A percentile compares a stretch with the other conserved stretches of the same genome.
phyloP scores from a whole-genome alignment of 2,113 vertebrate genomes.

The Hipposideros armiger region DNA sequence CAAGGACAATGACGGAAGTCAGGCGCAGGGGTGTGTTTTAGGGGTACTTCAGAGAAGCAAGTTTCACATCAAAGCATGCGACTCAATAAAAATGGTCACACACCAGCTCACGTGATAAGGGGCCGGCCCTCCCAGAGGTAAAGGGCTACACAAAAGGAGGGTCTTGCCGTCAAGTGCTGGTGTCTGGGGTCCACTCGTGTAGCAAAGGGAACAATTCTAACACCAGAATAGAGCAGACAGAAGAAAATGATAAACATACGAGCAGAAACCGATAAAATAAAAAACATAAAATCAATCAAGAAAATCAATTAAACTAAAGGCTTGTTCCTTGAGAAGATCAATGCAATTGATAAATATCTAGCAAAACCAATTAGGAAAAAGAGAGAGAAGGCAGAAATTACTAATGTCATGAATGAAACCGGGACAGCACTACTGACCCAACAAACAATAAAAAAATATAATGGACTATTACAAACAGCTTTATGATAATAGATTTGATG shows the following conservation, averaged over 20 bases:
- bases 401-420: not conserved
- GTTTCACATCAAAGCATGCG: too few relatives aligned
- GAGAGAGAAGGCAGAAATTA: not conserved
- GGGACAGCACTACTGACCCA: not conserved
- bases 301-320: not conserved
- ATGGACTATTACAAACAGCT: fast-evolving
- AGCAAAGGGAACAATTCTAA: not conserved
- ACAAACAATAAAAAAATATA: not conserved
- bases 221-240: not conserved
- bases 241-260: not conserved
- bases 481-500: not conserved
- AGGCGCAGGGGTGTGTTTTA: fast-evolving
- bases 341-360: too few relatives aligned
- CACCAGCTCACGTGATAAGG: fast-evolving
- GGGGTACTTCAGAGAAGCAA: not conserved
- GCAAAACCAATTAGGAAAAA: not conserved
- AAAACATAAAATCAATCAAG: not conserved
- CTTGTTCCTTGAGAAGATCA: not conserved
- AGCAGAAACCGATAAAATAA: not conserved
- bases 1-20: fast-evolving
- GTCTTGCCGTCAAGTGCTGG: not conserved
- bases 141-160: fast-evolving
- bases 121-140: fast-evolving
- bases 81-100: too few relatives aligned
- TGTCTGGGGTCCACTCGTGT: fast-evolving